A percentile compares a stretch with the other conserved stretches of the same genome.
Evolutionary conservation across 92 coral and sea anemone genomes (phyloP).

Genomic region (Actinernus sp.): DNA sequence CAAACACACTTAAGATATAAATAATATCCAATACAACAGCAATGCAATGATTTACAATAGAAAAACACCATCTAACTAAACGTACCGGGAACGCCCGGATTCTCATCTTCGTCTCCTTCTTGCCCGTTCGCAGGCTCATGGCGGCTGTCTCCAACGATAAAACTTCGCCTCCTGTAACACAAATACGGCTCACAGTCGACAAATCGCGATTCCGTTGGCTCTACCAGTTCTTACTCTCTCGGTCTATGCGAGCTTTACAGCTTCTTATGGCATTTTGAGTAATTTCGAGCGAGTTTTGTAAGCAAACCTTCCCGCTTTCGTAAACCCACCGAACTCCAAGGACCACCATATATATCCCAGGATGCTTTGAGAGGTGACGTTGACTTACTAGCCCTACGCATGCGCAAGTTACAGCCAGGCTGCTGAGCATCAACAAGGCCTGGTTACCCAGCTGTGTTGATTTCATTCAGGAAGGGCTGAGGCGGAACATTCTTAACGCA

Average conservation of each 20-base stretch:
- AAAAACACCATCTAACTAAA: too few relatives aligned
- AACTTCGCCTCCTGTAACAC: conserved; percentile 22
- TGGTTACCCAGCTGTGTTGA: conserved; percentile 44
- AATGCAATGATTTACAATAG: too few relatives aligned
- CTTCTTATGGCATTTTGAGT: conserved; percentile 16
- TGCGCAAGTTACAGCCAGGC: too few relatives aligned
- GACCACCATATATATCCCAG: conserved; percentile 93
- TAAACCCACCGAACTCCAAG: conserved; percentile 15
- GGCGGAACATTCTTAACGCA: too few relatives aligned
- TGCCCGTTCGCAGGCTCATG: conserved; percentile 90
- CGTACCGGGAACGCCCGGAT: conserved; percentile 98
- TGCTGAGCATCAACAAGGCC: conserved; percentile 64
- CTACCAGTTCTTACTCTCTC: background rate
- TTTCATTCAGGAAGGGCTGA: too few relatives aligned
- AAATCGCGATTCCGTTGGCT: conserved; percentile 4
- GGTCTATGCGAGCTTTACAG: background rate
- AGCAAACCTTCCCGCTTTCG: background rate
- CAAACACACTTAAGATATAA: too few relatives aligned
- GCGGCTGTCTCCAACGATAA: conserved; percentile 26
- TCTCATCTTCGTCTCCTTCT: conserved; percentile 98
- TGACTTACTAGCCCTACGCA: conserved; percentile 48
- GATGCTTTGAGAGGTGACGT: conserved; percentile 93
- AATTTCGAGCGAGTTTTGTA: conserved; percentile 7
- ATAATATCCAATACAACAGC: too few relatives aligned
- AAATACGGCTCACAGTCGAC: background rate